Evolutionary conservation across 2,888 invertebrate genomes (phyloP).

Genomic region (Alentia gelatinosa): DNA sequence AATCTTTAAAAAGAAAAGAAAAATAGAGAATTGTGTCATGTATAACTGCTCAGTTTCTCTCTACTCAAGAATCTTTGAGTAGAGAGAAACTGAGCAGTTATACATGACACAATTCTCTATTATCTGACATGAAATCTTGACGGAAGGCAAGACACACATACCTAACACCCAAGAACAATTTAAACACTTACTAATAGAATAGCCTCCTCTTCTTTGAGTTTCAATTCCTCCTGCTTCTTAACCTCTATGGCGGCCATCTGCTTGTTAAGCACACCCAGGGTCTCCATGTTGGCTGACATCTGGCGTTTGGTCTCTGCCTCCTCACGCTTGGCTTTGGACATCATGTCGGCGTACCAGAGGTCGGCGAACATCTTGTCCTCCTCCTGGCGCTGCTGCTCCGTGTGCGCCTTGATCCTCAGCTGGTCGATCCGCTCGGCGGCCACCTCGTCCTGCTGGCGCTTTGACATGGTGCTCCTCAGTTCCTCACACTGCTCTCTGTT

Average conservation of each 20-base stretch:
- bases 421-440: slow-evolving; percentile 76
- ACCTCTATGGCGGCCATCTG: slow-evolving; percentile 79
- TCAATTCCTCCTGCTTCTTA: slow-evolving; percentile 74
- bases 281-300: slow-evolving; percentile 74
- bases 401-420: slow-evolving; percentile 63
- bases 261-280: slow-evolving; percentile 73
- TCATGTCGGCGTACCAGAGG: slow-evolving; percentile 79
- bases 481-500: slow-evolving; percentile 79
- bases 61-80: no score
- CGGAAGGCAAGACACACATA: no score
- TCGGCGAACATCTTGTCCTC: slow-evolving; percentile 78
- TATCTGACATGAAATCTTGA: no score
- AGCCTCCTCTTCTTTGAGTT: slow-evolving; percentile 78
- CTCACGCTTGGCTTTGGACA: slow-evolving; percentile 77
- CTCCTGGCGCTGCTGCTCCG: slow-evolving; percentile 67
- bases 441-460: slow-evolving; percentile 77
- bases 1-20: no score
- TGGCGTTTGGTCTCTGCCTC: slow-evolving; percentile 76
- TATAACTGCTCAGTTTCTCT: no score
- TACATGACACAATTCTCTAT: no score
- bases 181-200: slow-evolving; percentile 73
- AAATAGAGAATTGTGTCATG: no score
- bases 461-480: slow-evolving; percentile 77
- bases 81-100: no score
- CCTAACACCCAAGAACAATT: no score